Percentiles rank a stretch among this genome's conserved stretches.
Evolutionary conservation across 2,113 vertebrate genomes (phyloP).

Genomic region (Aphelocoma coerulescens): DNA sequence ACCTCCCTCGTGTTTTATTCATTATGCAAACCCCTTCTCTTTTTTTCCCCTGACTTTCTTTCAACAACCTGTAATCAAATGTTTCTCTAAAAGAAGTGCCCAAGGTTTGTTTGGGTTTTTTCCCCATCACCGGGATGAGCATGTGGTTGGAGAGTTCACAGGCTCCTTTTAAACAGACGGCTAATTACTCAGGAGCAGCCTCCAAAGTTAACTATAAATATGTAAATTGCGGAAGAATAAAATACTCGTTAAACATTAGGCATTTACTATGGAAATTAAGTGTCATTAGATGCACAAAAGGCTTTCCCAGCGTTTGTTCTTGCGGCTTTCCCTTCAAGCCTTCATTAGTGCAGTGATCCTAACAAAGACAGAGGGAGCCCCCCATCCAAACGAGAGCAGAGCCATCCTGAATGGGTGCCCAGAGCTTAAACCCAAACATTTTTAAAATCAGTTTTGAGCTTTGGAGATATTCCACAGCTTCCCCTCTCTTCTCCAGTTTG

Average conservation of each 20-base stretch:
- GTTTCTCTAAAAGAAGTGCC: background rate
- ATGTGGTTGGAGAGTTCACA: conserved; percentile 16
- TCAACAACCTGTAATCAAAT: background rate
- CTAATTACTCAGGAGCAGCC: conserved; percentile 41
- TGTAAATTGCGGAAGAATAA: conserved; percentile 56
- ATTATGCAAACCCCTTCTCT: background rate
- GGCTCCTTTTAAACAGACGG: conserved; percentile 32
- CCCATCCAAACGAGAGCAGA: background rate
- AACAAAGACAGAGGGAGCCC: background rate
- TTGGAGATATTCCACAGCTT: background rate
- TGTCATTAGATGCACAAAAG: conserved; percentile 54
- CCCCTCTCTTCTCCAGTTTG: background rate
- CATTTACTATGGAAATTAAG: conserved; percentile 67
- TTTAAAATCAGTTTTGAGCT: background rate
- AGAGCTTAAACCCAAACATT: background rate
- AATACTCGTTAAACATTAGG: conserved; percentile 58
- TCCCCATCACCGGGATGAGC: background rate
- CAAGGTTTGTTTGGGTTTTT: background rate
- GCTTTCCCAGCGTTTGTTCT: conserved; percentile 19
- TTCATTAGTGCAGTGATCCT: background rate
- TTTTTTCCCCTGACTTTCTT: background rate
- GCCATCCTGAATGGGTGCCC: conserved; percentile 4
- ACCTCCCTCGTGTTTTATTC: background rate
- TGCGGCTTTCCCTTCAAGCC: background rate
- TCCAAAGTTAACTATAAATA: conserved; percentile 66